Percentiles rank a stretch among this genome's conserved stretches.
Conservation (phyloP, 2,113 vertebrate species). For the Puffinus mauretanicus region DNA sequence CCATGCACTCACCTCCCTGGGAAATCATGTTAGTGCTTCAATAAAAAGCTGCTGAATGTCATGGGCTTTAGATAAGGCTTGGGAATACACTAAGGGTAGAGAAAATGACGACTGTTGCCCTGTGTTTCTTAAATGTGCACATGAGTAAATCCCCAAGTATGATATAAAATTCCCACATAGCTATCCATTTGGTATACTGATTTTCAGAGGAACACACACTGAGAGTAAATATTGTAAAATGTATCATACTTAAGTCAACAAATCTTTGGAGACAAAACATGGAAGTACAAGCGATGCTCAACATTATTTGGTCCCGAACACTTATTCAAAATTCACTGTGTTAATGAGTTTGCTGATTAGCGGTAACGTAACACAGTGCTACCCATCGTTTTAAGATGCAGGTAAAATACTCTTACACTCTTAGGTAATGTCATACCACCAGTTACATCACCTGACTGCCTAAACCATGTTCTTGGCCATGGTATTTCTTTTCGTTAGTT, state of each 20-base stretch:
- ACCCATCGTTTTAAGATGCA: accelerated
- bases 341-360: background rate
- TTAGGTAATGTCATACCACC: background rate
- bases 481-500: background rate
- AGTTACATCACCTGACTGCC: background rate
- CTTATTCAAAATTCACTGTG: background rate
- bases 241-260: background rate
- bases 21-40: background rate
- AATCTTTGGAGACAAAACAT: background rate
- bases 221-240: background rate
- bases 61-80: background rate
- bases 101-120: background rate
- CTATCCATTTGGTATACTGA: background rate
- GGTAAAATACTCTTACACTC: background rate
- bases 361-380: accelerated
- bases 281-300: background rate
- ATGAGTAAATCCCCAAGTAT: background rate
- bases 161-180: background rate
- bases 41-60: background rate
- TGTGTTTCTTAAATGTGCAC: background rate
- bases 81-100: background rate
- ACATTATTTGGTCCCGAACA: background rate
- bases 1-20: background rate
- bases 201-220: background rate
- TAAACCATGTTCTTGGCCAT: accelerated